These are phyloP conservation scores for Halictus ligatus DNA, from an alignment of 2,888 invertebrate genomes.

Conservation along the genomic window DNA sequence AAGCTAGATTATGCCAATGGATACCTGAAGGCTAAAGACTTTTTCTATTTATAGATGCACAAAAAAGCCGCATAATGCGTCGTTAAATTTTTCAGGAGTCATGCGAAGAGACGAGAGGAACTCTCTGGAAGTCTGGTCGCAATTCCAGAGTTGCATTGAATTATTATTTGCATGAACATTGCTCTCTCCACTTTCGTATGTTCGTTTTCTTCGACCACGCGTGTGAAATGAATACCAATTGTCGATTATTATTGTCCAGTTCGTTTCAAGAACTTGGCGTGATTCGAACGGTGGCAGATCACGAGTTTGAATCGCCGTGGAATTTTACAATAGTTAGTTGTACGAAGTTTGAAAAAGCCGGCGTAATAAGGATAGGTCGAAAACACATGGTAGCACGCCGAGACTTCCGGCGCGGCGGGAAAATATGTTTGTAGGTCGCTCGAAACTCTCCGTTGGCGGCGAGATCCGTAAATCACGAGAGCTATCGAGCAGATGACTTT, in stretches of 20 bases:
- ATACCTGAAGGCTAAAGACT: not conserved
- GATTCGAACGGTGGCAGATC: not conserved
- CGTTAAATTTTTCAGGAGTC: not conserved
- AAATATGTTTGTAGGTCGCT: conserved; percentile 54
- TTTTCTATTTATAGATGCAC: not conserved
- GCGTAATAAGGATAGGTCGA: conserved; percentile 17
- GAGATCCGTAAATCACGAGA: conserved; percentile 21
- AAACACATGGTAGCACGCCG: conserved; percentile 2
- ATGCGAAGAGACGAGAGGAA: not conserved
- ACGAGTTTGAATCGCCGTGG: too few relatives aligned
- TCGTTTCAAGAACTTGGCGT: not conserved
- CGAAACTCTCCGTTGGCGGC: conserved; percentile 22
- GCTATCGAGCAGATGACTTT: conserved; percentile 25
- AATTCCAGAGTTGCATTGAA: not conserved
- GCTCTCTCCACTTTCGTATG: not conserved
- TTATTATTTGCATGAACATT: not conserved
- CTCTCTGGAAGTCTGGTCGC: not conserved
- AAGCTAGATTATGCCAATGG: not conserved
- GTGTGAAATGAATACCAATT: not conserved
- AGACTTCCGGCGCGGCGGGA: not conserved
- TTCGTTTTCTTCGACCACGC: not conserved
- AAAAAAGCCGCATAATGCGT: not conserved
- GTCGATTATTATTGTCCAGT: not conserved
- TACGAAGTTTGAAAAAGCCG: not conserved
- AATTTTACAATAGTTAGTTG: not conserved